Percentiles rank a stretch among this genome's conserved stretches.
phyloP scores from a whole-genome alignment of 2,797 vertebrate genomes.

The Galagoides demidoff region DNA sequence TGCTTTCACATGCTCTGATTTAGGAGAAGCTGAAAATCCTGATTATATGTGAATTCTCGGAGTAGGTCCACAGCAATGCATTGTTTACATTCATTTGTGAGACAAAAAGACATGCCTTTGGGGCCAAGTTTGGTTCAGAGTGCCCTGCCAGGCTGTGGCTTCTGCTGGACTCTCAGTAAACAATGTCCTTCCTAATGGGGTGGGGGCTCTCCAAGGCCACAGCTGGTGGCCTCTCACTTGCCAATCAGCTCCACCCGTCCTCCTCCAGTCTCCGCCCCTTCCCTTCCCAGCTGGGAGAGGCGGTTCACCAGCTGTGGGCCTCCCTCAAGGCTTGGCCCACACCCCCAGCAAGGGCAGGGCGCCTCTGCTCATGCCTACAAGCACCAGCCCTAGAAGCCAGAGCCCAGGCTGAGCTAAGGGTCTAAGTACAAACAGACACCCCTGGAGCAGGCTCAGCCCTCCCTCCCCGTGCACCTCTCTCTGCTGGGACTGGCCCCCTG shows the following conservation, averaged over 20 bases:
- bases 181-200: not conserved
- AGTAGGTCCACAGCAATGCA: not conserved
- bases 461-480: too few species aligned
- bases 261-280: not conserved
- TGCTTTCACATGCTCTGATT: not conserved
- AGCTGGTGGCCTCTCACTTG: not conserved
- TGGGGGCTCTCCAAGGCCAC: not conserved
- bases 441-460: not conserved
- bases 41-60: not conserved
- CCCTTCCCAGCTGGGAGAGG: not conserved
- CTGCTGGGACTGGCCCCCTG: not conserved
- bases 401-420: not conserved
- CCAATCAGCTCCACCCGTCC: not conserved
- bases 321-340: not conserved
- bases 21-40: not conserved
- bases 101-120: not conserved
- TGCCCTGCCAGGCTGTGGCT: not conserved
- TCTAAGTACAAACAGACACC: too few species aligned
- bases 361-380: fast-evolving
- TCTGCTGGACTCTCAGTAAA: not conserved
- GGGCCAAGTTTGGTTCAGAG: not conserved
- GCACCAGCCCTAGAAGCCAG: not conserved
- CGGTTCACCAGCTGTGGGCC: not conserved
- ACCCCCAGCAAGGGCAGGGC: not conserved
- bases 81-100: not conserved